Evolutionary conservation across 2,113 vertebrate species (phyloP), one percentile per base, ranked within the genome.

Genomic region (Scolopax mira): DNA sequence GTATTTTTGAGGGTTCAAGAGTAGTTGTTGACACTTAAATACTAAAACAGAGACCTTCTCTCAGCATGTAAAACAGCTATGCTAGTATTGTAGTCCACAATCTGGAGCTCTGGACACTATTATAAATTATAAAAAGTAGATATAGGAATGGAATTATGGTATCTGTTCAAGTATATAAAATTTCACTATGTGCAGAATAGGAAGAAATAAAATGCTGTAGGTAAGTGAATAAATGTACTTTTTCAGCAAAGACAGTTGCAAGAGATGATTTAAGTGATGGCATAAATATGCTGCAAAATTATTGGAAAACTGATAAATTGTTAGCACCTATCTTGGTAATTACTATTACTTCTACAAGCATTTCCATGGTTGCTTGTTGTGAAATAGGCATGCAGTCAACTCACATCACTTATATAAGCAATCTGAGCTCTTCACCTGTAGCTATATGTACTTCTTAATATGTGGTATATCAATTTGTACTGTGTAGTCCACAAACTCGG

Each of bases 241-340:
- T 83, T 79, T 44, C 37, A 58, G 11, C 1, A 3, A 52, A 80
- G 69, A 48, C 3, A 52, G n/a, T 18, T 55, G 9, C 0, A 0
- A 64, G 24, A 57, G 8, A 5, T 39, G 33, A 48, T 9, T 74
- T 71, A 49, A 0, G 0, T 48, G n/a, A 66, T 72, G 31, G 31
- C 8, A 3, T 52, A 79, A 82, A 11, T 15, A 10, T 78, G 11
- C 7, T 18, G 9, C 28, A 71, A 62, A 79, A 66, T 48, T 66
- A 31, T 33, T 67, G 35, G 19, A 17, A 70, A 82, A 85, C 8
- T 66, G 35, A 23, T 16, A 1, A 8, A 4, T 39, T 54, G 16
- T 41, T 67, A 49, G 31, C 21, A 67, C 1, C 2, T 48, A 25
- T 54, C 1, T 91, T 71, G 83, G 11, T 48, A 75, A 67, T 62